Evolutionary conservation across 1,140 invertebrate genomes (phyloP), one percentile per base, ranked within the genome.

Genomic region (Aphelinus atriplicis): DNA sequence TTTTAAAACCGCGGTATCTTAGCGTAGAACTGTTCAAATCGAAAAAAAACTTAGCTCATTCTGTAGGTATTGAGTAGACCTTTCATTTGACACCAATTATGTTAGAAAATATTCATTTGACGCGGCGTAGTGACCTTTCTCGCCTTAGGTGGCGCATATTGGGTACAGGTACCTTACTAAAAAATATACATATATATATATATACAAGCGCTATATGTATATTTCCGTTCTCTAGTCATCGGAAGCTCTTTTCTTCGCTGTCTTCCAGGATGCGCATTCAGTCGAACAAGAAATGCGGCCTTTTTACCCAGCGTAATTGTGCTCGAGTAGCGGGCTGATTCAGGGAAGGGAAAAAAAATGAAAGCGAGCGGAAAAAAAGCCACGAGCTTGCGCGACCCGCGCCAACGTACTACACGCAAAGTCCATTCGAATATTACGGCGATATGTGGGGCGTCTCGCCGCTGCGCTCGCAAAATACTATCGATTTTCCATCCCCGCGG

Each of bases 391-490:
- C 9, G 61, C 61, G 60, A 26, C 26, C 26, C 26, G 26, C 26
- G 26, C 26, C 26, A 26, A 26, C 26, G 26, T 26, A 26, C 26
- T 61, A 61, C 60, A 61, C 3, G 43, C 3, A 61, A 61, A 61
- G 42, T 61, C 60, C 60, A 61, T 61, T 61, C 45, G 60, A 61
- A 61, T 61, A 61, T 61, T 61, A 64, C n/a, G 62, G 9, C 62
- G 5, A 47, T 3, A 61, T 45, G 60, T 43, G 43, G 43, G 6
- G 60, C 6, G 45, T 26, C 60, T 61, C 45, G 45, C 45, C 60
- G 60, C 42, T 4, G 10, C 2, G 7, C 9, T 7, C 50, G 64
- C n/a, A 43, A 55, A 66, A 55, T 57, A 58, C 46, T 68, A 68
- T 68, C 55, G 66, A 68, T 68, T 68, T 68, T 68, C 55, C 56